Evolutionary conservation across 2,797 vertebrate genomes (phyloP), one percentile per base, ranked within the genome.

Genomic region (Notolabrus celidotus): DNA sequence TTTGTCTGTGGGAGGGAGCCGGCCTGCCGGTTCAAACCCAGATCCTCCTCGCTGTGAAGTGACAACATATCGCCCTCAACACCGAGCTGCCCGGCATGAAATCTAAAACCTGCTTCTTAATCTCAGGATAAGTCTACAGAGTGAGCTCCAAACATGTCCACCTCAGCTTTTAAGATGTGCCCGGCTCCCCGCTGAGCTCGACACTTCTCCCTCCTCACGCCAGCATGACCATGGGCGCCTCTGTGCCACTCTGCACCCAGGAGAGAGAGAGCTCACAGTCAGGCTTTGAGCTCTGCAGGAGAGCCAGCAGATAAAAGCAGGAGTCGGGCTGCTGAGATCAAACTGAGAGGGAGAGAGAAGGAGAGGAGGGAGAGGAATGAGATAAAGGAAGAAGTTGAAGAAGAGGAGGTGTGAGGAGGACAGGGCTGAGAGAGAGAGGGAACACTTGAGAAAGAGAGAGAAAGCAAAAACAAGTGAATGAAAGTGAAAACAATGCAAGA

Each of bases 251-350:
- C 3, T 15, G 45, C 45, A 47, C 45, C 45, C 45, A 10, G 45
- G 45, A 47, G 45, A 25, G 38, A 39, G 15, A 39, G 38, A 39
- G 38, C 14, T 16, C 46, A 23, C 14, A 7, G 46, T 25, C 46
- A 47, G 46, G 46, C 46, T 47, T 47, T 47, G 46, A 47, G 46
- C 46, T 47, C 46, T 25, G 46, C 22, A 25, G 12, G 22, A 25
- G 22, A 47, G 45, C 45, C 43, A 1, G 3, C 20, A 25, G 45
- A 47, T 47, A 15, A 47, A 47, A 47, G 45, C 12, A 47, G 22
- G 45, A 47, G 45, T 25, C 45, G 25, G 14, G 11, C 20, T 47
- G 45, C 1, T 23, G 6, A 23, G 45, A 47, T 47, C 45, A 47
- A 47, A 47, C 22, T 4, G 19, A 25, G 45, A 25, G 12, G 22